A percentile compares a stretch with the other conserved stretches of the same genome.
phyloP scores from a whole-genome alignment of 1,140 invertebrate species.

The Phymorhynchus buccinoides region DNA sequence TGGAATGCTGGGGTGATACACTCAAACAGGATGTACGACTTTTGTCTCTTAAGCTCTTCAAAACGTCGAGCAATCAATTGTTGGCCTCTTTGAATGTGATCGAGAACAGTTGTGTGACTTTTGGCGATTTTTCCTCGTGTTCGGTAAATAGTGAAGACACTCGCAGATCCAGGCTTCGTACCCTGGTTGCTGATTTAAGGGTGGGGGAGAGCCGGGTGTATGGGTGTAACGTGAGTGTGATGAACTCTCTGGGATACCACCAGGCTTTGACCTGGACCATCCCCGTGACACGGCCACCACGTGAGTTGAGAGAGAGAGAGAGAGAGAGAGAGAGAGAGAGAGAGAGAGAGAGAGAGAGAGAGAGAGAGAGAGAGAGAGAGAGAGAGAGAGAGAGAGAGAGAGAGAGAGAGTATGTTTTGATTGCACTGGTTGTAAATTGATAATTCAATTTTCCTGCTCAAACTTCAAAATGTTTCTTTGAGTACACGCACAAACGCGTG shows the following conservation, averaged over 20 bases:
- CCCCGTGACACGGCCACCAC: not conserved
- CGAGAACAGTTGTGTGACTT: not conserved
- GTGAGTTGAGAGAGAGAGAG: no score
- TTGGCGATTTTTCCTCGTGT: constrained; percentile 22
- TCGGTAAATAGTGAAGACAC: not conserved
- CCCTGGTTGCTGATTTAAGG: constrained; percentile 6
- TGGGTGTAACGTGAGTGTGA: not conserved
- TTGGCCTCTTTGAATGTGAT: constrained; percentile 9
- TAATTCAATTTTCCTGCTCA: no score
- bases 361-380: no score
- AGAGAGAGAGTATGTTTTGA: no score
- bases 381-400: no score
- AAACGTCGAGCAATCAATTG: not conserved
- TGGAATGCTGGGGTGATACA: constrained; percentile 21
- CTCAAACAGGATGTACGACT: constrained; percentile 7
- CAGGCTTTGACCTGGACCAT: not conserved
- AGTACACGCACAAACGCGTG: no score
- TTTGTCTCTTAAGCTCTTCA: constrained; percentile 4
- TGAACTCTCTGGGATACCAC: constrained; percentile 19
- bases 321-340: no score
- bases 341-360: no score
- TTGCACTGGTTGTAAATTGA: no score
- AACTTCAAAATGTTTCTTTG: no score
- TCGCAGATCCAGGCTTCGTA: not conserved
- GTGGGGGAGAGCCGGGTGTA: constrained; percentile 17